Base-by-base conservation (phyloP, 37 sponge, comb jelly and placozoan species). In the Haliclona indistincta region DNA sequence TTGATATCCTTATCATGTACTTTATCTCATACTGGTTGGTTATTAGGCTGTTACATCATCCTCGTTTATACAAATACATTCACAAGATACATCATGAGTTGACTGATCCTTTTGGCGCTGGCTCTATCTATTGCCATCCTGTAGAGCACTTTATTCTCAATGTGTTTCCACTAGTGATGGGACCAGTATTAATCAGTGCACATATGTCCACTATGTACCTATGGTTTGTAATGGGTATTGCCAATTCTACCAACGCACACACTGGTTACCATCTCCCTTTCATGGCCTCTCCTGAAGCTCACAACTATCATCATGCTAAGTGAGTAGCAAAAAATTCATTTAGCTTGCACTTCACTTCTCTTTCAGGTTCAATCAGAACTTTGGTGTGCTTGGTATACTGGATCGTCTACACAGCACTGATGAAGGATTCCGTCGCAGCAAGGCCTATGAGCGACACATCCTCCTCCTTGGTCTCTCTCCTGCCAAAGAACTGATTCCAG, bases 41-140 rank as follows among this genome's bases (percentile, higher is more conserved):
- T 45, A 43, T 15, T 58, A 88, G 93, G 54, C 44, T 96, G 34
- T 69, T 92, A 20, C 97, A 96, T 61, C 81, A 81, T 42, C 91
- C 93, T 4, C 43, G 6, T 37, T 63, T 96, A 45, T 96, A 93
- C 83, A 89, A 84, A 54, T 47, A 36, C 62, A 75, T 89, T 36
- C 97, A 96, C 86, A 96, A 96, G 77, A 75, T 38, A 1, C 97
- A 96, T 63, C 97, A 96, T 68, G 91, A 96, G 65, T 96, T 90
- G 93, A 80, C 66, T 39, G 79, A 90, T 13, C 97, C 97, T 0
- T 74, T 89, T 32, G 80, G 82, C 20, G 67, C 92, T 35, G 63
- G 74, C n/a, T 67, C 77, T 33, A 47, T 89, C 63, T 93, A 96
- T 65, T 87, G 88, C 58, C 81, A 86, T 36, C 93, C 97, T 17